Base-by-base conservation (phyloP, 1,140 invertebrate genomes). In the Euwallacea similis region DNA sequence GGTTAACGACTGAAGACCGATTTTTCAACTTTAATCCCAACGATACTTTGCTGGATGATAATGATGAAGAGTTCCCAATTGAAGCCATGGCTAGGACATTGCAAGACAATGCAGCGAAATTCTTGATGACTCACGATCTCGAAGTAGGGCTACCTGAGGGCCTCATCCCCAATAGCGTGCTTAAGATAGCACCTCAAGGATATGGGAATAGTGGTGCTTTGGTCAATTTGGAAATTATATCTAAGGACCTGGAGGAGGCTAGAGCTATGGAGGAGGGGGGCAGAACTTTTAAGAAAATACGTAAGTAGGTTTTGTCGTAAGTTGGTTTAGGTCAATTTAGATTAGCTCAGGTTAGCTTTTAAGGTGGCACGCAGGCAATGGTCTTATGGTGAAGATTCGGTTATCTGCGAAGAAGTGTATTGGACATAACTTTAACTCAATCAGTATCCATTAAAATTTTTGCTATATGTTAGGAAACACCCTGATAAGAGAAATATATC, bases 111-210 rank as follows among this genome's bases (percentile, higher is more conserved):
- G 86, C 87, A 0, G 82, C 90, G 0, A 88, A 88, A 72, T 93
- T 93, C 77, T 81, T 92, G 3, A 88, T 91, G 79, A 91, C 90
- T 0, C 88, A 92, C 70, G 89, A 93, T 77, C 85, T 93, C 73
- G 87, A 90, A 74, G 68, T 93, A 4, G 83, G 86, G 15, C 75
- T 93, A 16, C 92, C 92, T 0, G 85, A 90, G 61, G 85, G 87
- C 53, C 83, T 91, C 73, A 91, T 92, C 73, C 86, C 90, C 50
- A 90, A 90, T 7, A 86, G 88, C 0, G 87, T 85, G 10, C 78
- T 93, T 50, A 89, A 88, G 73, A 85, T 93, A 47, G 91, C 90
- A 16, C 92, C 92, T 0, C 81, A 86, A 7, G 85, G 88, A 4
- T 81, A 92, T 8, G 90, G 91, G 54, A 89, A 88, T 50, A 88